Conservation (phyloP, 2,113 vertebrate species). For the Columba livia region DNA sequence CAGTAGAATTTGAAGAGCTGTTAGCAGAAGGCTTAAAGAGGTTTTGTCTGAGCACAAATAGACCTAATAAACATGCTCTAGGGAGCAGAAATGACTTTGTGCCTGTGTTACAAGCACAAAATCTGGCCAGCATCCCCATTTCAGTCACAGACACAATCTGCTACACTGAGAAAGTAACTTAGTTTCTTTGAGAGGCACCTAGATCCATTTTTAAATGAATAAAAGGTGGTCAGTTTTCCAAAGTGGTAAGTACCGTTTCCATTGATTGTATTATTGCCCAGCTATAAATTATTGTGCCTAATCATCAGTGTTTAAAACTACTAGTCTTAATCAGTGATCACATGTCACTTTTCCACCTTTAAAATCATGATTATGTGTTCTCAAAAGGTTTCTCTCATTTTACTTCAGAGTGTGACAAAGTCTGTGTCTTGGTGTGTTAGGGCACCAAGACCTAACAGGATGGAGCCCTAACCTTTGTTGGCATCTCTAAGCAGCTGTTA, state of each 20-base stretch:
- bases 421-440: neutral
- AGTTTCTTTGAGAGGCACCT: neutral
- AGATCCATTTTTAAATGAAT: neutral
- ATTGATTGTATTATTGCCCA: neutral
- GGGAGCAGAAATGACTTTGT: neutral
- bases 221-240: neutral
- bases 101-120: neutral
- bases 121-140: neutral
- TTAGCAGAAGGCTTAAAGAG: neutral
- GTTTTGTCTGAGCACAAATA: neutral
- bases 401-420: neutral
- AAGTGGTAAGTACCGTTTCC: neutral
- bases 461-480: neutral
- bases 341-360: neutral
- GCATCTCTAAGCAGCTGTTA: neutral
- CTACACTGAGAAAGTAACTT: neutral
- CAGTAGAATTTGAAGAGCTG: neutral
- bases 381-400: neutral
- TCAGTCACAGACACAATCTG: neutral
- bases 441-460: neutral
- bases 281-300: neutral
- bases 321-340: neutral
- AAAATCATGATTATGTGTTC: neutral
- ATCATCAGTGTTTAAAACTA: neutral
- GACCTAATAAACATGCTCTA: neutral